phyloP scores from a whole-genome alignment of 2,113 vertebrate genomes.

The Setophaga kirtlandii region DNA sequence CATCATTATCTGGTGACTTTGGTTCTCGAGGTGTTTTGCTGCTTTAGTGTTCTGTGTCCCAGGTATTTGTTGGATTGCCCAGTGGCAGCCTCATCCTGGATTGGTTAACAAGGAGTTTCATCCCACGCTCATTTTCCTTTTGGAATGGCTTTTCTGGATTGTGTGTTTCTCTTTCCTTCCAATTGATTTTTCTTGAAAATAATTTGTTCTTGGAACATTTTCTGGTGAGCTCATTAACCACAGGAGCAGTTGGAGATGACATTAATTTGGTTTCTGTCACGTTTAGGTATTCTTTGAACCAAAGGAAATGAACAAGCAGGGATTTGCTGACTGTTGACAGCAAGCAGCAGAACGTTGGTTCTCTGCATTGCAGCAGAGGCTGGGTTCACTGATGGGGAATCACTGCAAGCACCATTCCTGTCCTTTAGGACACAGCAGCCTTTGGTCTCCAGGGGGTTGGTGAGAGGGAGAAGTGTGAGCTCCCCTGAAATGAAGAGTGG shows the following conservation, averaged over 20 bases:
- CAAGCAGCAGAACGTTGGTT: not conserved
- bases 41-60: not conserved
- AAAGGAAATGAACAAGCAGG: slow-evolving; percentile 26
- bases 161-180: not conserved
- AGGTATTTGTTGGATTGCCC: not conserved
- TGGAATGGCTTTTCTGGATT: not conserved
- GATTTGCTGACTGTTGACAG: slow-evolving; percentile 36
- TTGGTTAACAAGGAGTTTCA: not conserved
- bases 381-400: not conserved
- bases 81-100: not conserved
- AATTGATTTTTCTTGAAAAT: not conserved
- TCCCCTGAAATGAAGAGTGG: not conserved
- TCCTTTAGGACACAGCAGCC: not conserved
- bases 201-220: not conserved
- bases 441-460: not conserved
- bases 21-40: not conserved
- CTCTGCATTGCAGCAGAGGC: slow-evolving; percentile 27
- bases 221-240: not conserved
- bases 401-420: not conserved
- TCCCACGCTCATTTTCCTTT: not conserved
- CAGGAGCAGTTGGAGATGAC: not conserved
- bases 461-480: not conserved
- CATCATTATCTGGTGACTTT: not conserved
- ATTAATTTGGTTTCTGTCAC: not conserved
- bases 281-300: not conserved